phyloP scores from a whole-genome alignment of 2,113 vertebrate genomes.

The Monarcha castaneiventris region DNA sequence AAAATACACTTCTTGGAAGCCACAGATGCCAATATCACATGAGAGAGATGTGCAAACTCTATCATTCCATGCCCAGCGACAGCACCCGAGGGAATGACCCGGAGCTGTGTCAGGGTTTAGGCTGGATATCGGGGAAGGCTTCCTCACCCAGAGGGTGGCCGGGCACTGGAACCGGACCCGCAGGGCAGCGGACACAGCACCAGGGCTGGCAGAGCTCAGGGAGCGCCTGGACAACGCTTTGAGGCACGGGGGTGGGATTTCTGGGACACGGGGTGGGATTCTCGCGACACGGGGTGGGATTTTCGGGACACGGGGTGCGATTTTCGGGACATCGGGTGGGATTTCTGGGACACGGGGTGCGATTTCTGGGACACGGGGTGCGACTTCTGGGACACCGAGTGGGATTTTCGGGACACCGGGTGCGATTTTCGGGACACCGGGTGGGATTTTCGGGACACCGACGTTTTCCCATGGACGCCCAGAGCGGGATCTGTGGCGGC shows the following conservation, averaged over 20 bases:
- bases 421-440: background rate
- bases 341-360: background rate
- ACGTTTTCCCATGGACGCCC: accelerated
- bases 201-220: background rate
- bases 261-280: background rate
- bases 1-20: background rate
- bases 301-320: background rate
- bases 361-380: background rate
- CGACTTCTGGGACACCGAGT: background rate
- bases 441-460: background rate
- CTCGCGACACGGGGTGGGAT: background rate
- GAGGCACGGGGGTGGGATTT: too few relatives aligned
- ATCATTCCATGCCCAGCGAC: too few relatives aligned
- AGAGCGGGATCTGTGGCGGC: background rate
- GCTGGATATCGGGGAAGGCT: accelerated
- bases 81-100: background rate
- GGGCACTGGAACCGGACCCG: background rate
- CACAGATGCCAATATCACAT: accelerated
- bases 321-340: too few relatives aligned
- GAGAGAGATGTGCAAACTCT: background rate
- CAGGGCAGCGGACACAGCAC: background rate
- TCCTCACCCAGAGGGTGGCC: accelerated
- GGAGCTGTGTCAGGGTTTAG: background rate
- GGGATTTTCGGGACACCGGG: too few relatives aligned
- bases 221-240: background rate